These are phyloP conservation scores for Diplodus sargus DNA, from an alignment of 2,797 vertebrate genomes.

Conservation along the genomic window DNA sequence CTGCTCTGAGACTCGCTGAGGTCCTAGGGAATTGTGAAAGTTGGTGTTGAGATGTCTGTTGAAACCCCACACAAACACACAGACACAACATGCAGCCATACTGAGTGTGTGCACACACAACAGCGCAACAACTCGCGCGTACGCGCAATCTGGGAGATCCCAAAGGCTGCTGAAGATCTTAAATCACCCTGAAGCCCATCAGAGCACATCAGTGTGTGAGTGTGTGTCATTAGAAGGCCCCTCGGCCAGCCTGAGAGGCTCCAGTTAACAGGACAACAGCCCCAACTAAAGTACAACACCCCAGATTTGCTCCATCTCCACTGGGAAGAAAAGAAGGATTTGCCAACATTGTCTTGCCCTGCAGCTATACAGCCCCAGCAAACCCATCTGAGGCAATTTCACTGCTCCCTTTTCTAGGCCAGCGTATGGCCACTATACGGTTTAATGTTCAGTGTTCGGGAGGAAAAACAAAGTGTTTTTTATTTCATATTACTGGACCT, in stretches of 20 bases:
- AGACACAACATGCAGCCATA: slow-evolving; percentile 21
- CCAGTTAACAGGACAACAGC: slow-evolving; percentile 52
- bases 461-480: slow-evolving; percentile 8
- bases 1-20: slow-evolving; percentile 43
- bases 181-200: slow-evolving; percentile 54
- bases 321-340: slow-evolving; percentile 52
- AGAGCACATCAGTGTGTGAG: slow-evolving; percentile 46
- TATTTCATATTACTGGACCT: slow-evolving; percentile 6
- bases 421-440: slow-evolving; percentile 16
- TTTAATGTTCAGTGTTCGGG: slow-evolving; percentile 5
- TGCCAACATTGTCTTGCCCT: slow-evolving; percentile 54
- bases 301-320: slow-evolving; percentile 46
- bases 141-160: slow-evolving; percentile 24
- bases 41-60: slow-evolving; percentile 46
- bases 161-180: slow-evolving; percentile 43
- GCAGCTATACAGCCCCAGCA: slow-evolving; percentile 55
- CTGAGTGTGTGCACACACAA: not conserved
- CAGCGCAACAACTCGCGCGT: slow-evolving; percentile 9
- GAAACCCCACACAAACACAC: slow-evolving; percentile 35
- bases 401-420: slow-evolving; percentile 53
- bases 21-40: slow-evolving; percentile 57
- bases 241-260: slow-evolving; percentile 20
- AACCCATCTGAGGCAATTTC: slow-evolving; percentile 43
- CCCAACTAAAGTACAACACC: slow-evolving; percentile 35
- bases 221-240: slow-evolving; percentile 39